Evolutionary conservation across 2,113 vertebrate genomes (phyloP).

Genomic region (Daphoenositta chrysoptera): DNA sequence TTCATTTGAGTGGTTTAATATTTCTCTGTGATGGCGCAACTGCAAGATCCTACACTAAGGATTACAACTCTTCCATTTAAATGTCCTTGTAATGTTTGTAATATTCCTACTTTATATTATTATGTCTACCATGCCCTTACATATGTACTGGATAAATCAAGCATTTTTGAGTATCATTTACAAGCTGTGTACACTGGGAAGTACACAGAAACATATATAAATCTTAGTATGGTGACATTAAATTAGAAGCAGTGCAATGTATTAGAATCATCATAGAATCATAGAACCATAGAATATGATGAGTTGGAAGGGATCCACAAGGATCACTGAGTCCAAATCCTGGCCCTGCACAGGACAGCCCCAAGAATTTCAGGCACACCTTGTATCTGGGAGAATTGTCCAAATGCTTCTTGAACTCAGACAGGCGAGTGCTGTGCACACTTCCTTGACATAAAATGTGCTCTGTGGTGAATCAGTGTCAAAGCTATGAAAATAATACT

Average conservation of each 20-base stretch:
- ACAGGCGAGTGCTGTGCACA: background rate
- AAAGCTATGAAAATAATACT: background rate
- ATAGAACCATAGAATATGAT: background rate
- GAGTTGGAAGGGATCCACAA: background rate
- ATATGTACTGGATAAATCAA: rapidly evolving
- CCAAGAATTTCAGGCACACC: background rate
- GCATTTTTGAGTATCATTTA: background rate
- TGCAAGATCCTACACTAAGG: background rate
- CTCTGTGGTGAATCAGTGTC: background rate
- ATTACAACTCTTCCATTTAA: background rate
- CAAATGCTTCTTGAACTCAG: background rate
- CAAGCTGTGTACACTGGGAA: background rate
- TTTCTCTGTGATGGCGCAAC: background rate
- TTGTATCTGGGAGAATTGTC: background rate
- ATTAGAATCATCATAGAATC: background rate
- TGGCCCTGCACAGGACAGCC: background rate
- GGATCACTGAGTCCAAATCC: background rate
- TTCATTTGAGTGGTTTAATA: background rate
- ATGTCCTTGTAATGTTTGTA: background rate
- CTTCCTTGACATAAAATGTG: background rate
- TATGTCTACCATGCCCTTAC: background rate
- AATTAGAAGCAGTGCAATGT: background rate
- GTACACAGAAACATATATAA: background rate
- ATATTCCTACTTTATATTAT: background rate
- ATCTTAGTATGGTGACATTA: background rate